Percentiles rank a stretch among this genome's conserved stretches.
These are phyloP conservation scores for Ophiothrix spiculata DNA, from an alignment of 35 echinoderm and acorn worm genomes.

Conservation along the genomic window DNA sequence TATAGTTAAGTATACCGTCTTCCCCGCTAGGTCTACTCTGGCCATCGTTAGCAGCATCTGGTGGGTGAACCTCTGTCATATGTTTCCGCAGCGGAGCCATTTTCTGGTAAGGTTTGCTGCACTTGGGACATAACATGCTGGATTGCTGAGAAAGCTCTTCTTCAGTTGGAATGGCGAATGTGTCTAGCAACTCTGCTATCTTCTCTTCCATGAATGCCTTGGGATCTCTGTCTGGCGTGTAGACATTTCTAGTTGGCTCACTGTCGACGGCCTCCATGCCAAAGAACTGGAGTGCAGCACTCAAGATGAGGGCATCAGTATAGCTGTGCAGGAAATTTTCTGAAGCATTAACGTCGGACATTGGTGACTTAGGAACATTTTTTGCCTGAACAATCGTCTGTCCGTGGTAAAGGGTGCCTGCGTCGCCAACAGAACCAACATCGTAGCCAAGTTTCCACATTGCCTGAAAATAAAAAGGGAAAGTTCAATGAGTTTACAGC, in stretches of 20 bases:
- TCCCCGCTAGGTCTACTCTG: no score
- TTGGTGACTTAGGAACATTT: constrained; percentile 58
- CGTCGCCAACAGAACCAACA: constrained; percentile 40
- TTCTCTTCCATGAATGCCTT: not conserved
- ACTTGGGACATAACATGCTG: constrained; percentile 24
- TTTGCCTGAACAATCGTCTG: constrained; percentile 46
- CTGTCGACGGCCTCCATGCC: constrained; percentile 34
- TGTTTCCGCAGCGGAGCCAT: constrained; percentile 32
- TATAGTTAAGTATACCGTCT: no score
- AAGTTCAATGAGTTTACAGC: not conserved
- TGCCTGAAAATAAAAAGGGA: constrained; percentile 35
- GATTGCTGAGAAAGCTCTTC: not conserved
- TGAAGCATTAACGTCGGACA: constrained; percentile 61
- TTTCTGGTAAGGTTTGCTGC: constrained; percentile 35
- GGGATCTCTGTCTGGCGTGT: constrained; percentile 7
- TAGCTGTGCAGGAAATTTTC: constrained; percentile 48
- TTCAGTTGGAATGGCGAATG: not conserved
- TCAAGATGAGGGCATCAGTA: constrained; percentile 49
- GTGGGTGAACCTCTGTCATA: constrained; percentile 9
- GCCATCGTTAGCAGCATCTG: not conserved
- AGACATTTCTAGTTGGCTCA: constrained; percentile 48
- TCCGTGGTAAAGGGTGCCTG: constrained; percentile 60
- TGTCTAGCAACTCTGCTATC: not conserved
- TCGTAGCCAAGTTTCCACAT: constrained; percentile 69
- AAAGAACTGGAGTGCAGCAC: constrained; percentile 54